A percentile compares a stretch with the other conserved stretches of the same genome.
phyloP scores from a whole-genome alignment of 2,888 invertebrate species.

The Crepidodera aurea region DNA sequence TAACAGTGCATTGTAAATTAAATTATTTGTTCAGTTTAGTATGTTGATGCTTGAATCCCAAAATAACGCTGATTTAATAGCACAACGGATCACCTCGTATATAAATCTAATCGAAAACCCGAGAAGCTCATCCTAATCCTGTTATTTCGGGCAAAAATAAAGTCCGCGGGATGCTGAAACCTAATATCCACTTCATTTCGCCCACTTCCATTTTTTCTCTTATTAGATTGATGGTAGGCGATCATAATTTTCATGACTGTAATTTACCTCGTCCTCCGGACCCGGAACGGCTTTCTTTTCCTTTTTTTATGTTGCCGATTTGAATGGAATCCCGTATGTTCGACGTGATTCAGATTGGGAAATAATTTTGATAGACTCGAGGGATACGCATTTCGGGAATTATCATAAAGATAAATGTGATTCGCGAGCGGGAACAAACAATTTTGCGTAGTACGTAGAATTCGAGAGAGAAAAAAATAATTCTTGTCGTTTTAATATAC shows the following conservation, averaged over 20 bases:
- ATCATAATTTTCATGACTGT: conserved; percentile 32
- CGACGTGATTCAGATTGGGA: conserved; percentile 8
- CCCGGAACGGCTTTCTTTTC: conserved; percentile 6
- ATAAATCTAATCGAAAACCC: conserved; percentile 2
- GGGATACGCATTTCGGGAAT: too few species aligned
- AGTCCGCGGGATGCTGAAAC: conserved; percentile 22
- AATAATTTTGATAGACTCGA: background rate
- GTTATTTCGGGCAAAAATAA: conserved; percentile 23
- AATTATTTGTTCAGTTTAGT: too few species aligned
- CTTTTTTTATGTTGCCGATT: conserved; percentile 15
- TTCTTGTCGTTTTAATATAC: too few species aligned
- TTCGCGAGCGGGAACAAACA: too few species aligned
- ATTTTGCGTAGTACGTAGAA: too few species aligned
- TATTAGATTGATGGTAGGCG: conserved; percentile 30
- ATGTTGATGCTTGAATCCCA: too few species aligned
- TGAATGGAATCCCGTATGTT: conserved; percentile 9
- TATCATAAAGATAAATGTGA: too few species aligned
- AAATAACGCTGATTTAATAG: background rate
- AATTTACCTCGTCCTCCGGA: conserved; percentile 25
- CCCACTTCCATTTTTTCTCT: conserved; percentile 25
- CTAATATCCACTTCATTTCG: conserved; percentile 35
- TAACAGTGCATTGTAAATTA: too few species aligned
- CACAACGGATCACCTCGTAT: background rate
- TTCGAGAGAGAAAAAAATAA: too few species aligned
- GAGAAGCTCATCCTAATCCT: conserved; percentile 11